A percentile compares a stretch with the other conserved stretches of the same genome.
phyloP scores from a whole-genome alignment of 2,113 vertebrate species.

The Lethenteron camtschaticum region DNA sequence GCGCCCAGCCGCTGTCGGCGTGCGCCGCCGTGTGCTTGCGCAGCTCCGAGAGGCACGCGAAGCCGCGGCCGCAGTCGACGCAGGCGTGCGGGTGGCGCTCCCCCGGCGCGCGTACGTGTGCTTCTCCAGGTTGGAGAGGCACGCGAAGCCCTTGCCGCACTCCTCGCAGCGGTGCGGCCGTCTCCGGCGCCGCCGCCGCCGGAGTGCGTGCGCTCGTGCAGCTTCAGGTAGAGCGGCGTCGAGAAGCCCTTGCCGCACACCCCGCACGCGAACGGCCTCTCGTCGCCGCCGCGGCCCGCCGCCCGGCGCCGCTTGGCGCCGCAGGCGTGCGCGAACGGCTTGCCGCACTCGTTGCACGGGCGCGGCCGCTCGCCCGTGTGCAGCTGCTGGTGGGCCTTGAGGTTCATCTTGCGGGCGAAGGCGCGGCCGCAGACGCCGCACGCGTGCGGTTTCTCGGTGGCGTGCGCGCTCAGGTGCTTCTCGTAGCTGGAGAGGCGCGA shows the following conservation, averaged over 20 bases:
- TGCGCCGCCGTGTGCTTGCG: too few relatives aligned
- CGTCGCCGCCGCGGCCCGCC: neutral
- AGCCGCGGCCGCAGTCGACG: too few relatives aligned
- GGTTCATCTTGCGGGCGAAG: neutral
- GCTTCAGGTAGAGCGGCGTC: neutral
- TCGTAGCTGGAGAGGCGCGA: slow-evolving; percentile 6
- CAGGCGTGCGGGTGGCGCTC: neutral
- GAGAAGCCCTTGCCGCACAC: neutral
- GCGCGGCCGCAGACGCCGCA: neutral
- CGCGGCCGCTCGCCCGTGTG: neutral
- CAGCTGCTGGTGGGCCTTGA: neutral
- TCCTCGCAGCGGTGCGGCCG: neutral
- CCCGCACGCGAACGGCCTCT: neutral
- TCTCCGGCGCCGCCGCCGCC: neutral
- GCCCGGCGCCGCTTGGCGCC: neutral
- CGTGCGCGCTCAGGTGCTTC: neutral
- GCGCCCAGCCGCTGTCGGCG: too few relatives aligned
- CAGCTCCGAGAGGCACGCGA: too few relatives aligned
- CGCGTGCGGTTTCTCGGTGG: neutral
- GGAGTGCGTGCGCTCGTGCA: neutral
- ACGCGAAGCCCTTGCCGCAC: neutral
- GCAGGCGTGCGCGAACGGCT: neutral
- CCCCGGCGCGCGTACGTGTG: neutral
- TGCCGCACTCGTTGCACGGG: neutral
- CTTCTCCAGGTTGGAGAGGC: slow-evolving; percentile 1